phyloP scores from a whole-genome alignment of 2,888 invertebrate species.

The Thecophora atra region DNA sequence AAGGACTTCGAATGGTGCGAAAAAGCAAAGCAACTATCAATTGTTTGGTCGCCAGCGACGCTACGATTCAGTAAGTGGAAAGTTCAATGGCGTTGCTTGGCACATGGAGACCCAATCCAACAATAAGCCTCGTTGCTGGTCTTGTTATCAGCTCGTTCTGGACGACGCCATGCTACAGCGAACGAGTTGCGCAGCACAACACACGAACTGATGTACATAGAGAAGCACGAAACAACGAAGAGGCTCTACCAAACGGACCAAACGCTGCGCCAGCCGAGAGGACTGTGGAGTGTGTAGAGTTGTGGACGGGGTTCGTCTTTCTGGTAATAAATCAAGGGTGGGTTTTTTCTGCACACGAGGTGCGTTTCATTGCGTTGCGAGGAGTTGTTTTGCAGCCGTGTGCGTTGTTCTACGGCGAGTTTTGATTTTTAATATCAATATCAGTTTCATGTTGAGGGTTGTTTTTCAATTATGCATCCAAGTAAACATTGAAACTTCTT shows the following conservation, averaged over 20 bases:
- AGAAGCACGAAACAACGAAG: neutral
- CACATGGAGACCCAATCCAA: neutral
- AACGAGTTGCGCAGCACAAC: slow-evolving; percentile 5
- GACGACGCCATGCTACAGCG: neutral
- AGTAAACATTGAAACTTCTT: neutral
- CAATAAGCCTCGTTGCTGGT: neutral
- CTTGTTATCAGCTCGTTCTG: neutral
- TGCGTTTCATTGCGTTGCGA: neutral
- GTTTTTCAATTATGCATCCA: slow-evolving; percentile 19
- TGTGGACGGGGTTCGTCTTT: neutral
- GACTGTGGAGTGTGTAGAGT: neutral
- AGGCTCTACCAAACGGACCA: neutral
- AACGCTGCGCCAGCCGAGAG: neutral
- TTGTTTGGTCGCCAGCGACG: neutral
- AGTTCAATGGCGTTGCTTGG: slow-evolving; percentile 2
- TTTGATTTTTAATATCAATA: slow-evolving; percentile 34
- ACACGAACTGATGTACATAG: neutral
- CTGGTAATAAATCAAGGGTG: slow-evolving; percentile 31
- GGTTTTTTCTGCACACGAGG: slow-evolving; percentile 10
- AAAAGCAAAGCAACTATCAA: neutral
- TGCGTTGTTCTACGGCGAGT: slow-evolving; percentile 16
- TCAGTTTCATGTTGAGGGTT: slow-evolving; percentile 33
- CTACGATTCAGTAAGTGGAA: neutral
- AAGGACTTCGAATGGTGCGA: neutral
- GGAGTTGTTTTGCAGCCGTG: too few species aligned